Evolutionary conservation across 2,797 vertebrate genomes (phyloP).

Genomic region (Triplophysa yarkandensis): DNA sequence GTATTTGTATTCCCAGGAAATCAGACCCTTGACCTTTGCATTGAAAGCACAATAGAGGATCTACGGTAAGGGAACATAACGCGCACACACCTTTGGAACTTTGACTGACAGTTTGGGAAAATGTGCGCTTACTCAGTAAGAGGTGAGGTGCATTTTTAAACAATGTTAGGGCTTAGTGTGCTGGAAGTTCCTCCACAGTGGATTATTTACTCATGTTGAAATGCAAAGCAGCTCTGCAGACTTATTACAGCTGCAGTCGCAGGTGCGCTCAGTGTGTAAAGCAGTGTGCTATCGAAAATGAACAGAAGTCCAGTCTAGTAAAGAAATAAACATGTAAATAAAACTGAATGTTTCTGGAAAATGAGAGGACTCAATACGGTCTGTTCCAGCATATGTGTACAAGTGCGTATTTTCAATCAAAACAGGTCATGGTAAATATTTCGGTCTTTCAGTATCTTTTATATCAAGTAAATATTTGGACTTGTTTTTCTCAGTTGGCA

Average conservation of each 20-base stretch:
- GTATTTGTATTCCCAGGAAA: neutral
- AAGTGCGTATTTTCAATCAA: neutral
- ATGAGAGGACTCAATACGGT: neutral
- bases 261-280: constrained; percentile 26
- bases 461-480: neutral
- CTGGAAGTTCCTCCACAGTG: neutral
- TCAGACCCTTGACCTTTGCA: neutral
- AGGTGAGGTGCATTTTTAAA: neutral
- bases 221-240: neutral
- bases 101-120: constrained; percentile 18
- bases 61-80: neutral
- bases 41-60: neutral
- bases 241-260: constrained; percentile 20
- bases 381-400: neutral
- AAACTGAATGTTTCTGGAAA: neutral
- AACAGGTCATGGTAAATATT: too few relatives aligned
- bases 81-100: neutral
- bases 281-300: constrained; percentile 23
- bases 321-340: constrained; percentile 19
- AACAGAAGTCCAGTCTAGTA: constrained; percentile 31
- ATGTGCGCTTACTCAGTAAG: constrained; percentile 12
- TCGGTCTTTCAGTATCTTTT: neutral
- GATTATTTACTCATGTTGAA: constrained; percentile 25
- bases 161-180: neutral
- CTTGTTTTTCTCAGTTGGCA: neutral